Conservation (phyloP, 2,888 invertebrate species). For the Leptodirus hochenwartii region DNA sequence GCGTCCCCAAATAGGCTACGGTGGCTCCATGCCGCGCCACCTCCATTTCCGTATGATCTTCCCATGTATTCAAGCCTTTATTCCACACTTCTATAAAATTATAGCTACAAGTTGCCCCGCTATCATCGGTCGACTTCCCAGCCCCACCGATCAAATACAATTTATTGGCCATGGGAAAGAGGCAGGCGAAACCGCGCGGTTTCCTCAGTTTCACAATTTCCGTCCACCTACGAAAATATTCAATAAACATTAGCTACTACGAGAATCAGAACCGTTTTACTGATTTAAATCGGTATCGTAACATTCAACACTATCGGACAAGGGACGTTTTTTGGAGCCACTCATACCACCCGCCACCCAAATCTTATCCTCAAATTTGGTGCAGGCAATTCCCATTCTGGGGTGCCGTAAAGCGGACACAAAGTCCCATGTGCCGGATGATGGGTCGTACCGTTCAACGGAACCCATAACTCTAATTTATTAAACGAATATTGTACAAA, state of each 20-base stretch:
- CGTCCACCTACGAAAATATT: conserved; percentile 32
- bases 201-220: conserved; percentile 34
- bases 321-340: conserved; percentile 33
- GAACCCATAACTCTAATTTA: conserved; percentile 12
- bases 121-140: conserved; percentile 33
- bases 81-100: conserved; percentile 42
- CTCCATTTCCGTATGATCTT: conserved; percentile 37
- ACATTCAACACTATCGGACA: conserved; percentile 42
- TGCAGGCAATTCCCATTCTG: conserved; percentile 40
- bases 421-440: conserved; percentile 36
- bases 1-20: conserved; percentile 41
- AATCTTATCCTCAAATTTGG: conserved; percentile 43
- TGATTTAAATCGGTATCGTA: conserved; percentile 41
- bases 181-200: conserved; percentile 33
- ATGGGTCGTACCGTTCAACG: conserved; percentile 37
- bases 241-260: no score
- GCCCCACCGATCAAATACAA: conserved; percentile 51
- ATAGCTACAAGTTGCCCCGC: conserved; percentile 36
- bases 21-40: conserved; percentile 48
- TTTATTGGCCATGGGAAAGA: conserved; percentile 35
- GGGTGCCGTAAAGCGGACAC: conserved; percentile 38
- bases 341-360: conserved; percentile 61
- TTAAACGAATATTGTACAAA: no score
- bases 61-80: conserved; percentile 35
- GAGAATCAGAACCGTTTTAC: conserved; percentile 22